phyloP scores from a whole-genome alignment of 2,113 vertebrate genomes.

The Emberiza fucata region DNA sequence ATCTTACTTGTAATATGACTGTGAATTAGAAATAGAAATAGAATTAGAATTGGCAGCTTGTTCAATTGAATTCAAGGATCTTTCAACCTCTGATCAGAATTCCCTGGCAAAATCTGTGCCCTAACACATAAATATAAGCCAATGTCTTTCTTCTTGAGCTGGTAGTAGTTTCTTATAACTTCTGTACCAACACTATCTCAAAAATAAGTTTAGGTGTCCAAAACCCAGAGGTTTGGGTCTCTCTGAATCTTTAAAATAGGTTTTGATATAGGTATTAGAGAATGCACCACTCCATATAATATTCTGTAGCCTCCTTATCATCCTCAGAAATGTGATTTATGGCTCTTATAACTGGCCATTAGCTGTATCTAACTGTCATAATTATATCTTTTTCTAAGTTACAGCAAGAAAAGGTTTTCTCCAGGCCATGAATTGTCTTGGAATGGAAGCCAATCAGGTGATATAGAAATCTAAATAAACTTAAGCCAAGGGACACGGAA shows the following conservation, averaged over 20 bases:
- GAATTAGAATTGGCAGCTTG: not conserved
- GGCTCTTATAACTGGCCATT: not conserved
- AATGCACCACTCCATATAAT: not conserved
- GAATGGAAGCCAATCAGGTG: not conserved
- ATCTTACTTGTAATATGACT: not conserved
- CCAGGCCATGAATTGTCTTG: not conserved
- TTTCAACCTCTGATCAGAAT: not conserved
- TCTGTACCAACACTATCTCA: not conserved
- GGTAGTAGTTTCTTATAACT: not conserved
- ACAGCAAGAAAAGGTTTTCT: not conserved
- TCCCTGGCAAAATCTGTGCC: not conserved
- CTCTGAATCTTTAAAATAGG: not conserved
- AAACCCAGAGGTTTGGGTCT: not conserved
- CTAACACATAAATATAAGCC: not conserved
- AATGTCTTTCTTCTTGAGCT: not conserved
- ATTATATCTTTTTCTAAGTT: constrained; percentile 16
- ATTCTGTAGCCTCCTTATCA: not conserved
- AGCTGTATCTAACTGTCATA: not conserved
- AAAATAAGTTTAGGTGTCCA: not conserved
- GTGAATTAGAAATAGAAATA: not conserved
- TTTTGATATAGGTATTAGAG: not conserved
- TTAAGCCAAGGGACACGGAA: constrained; percentile 27
- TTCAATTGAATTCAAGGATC: not conserved
- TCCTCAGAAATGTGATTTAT: not conserved
- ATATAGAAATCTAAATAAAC: not conserved